phyloP scores from a whole-genome alignment of 2,797 vertebrate genomes.

The Propithecus deckenii region DNA sequence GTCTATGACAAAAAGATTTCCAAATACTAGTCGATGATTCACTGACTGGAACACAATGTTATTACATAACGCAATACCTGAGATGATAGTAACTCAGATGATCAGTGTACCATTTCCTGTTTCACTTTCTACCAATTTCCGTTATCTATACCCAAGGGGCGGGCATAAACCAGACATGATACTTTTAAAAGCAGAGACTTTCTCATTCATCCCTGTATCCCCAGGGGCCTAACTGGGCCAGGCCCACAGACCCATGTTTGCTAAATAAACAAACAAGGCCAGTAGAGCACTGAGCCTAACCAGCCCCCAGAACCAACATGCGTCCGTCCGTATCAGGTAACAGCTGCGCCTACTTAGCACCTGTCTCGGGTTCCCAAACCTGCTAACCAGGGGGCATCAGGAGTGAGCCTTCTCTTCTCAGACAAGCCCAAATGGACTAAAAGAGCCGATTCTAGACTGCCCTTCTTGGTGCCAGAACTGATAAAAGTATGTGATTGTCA shows the following conservation, averaged over 20 bases:
- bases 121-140: conserved; percentile 62
- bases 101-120: conserved; percentile 20
- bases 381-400: neutral
- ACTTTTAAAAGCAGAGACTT: neutral
- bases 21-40: conserved; percentile 58
- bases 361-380: neutral
- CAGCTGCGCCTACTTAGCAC: neutral
- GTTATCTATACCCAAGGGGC: neutral
- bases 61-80: conserved; percentile 21
- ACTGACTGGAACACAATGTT: neutral
- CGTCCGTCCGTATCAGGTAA: neutral
- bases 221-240: neutral
- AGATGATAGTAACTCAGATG: neutral
- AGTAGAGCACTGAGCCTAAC: rapidly evolving
- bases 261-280: neutral
- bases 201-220: neutral
- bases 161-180: neutral
- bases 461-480: neutral
- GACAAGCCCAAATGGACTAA: neutral
- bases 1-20: conserved; percentile 61
- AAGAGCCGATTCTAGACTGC: neutral
- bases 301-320: neutral
- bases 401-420: neutral
- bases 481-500: neutral
- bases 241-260: neutral